These are phyloP conservation scores for Cirrhinus mrigala DNA, from an alignment of 2,797 vertebrate genomes.

Conservation along the genomic window DNA sequence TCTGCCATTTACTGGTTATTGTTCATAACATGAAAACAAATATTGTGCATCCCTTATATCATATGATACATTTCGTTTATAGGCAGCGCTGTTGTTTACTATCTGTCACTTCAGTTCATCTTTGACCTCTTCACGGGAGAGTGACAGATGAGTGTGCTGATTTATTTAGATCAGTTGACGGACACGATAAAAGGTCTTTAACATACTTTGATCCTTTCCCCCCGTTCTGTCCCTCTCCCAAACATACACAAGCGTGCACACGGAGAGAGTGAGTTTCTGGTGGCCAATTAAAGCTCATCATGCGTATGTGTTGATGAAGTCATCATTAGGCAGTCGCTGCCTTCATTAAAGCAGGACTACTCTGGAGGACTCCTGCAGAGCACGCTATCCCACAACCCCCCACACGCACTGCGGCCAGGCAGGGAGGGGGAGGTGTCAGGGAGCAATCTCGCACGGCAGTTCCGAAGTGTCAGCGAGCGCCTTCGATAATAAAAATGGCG, in stretches of 20 bases:
- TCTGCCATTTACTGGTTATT: neutral
- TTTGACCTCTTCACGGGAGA: slow-evolving; percentile 25
- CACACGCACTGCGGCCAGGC: slow-evolving; percentile 73
- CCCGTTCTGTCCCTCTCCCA: slow-evolving; percentile 45
- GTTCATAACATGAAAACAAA: neutral
- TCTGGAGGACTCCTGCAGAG: slow-evolving; percentile 80
- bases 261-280: slow-evolving; percentile 61
- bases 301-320: slow-evolving; percentile 92
- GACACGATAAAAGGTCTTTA: slow-evolving; percentile 58
- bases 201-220: slow-evolving; percentile 45
- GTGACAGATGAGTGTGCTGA: slow-evolving; percentile 49
- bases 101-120: neutral
- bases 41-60: neutral
- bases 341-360: slow-evolving; percentile 81
- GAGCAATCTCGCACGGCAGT: slow-evolving; percentile 45
- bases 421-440: slow-evolving; percentile 56
- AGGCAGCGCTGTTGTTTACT: neutral
- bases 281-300: slow-evolving; percentile 90
- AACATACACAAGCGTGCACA: slow-evolving; percentile 48
- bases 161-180: slow-evolving; percentile 48
- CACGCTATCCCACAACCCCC: slow-evolving; percentile 84
- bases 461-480: slow-evolving; percentile 44
- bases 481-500: slow-evolving; percentile 52
- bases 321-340: slow-evolving; percentile 86
- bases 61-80: neutral